Evolutionary conservation across 2,113 vertebrate species (phyloP), one percentile per base, ranked within the genome.

Genomic region (Aramus guarauna): DNA sequence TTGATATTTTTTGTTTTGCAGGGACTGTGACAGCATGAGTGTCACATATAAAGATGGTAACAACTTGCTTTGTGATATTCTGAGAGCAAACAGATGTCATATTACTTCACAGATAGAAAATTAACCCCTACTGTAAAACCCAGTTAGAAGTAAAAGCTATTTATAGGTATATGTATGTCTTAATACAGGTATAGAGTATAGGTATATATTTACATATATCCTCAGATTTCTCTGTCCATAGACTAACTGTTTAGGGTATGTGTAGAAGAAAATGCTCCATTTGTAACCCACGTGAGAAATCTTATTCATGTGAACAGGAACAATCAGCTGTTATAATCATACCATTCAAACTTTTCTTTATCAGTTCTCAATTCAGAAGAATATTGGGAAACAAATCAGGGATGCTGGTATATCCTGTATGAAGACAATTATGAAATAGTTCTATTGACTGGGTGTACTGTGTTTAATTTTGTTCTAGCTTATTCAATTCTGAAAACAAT

Each of bases 391-490:
- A 63, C 2, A 64, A 81, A 68, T 20, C 32, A 55, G 26, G 1
- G 14, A n/a, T 77, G 53, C 24, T 62, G 58, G 15, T 37, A 36
- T 76, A 58, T 48, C 58, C 69, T 79, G 30, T 68, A 21, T 3
- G 17, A 73, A 75, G 22, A 41, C 3, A 39, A 60, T 52, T 26
- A n/a, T 26, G 24, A n/a, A 68, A 81, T 4, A n/a, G 9, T n/a
- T 34, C 29, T 69, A 37, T 68, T 16, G 43, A 34, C 47, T 15
- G 27, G 62, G 58, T 92, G 78, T 9, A 3, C 53, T 92, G 24
- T 59, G 26, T 76, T 92, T 80, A 90, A 97, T 96, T 83, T 92
- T 94, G 53, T 32, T 55, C 53, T 67, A 52, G 48, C 50, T 94
- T 74, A 95, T 94, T 94, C 48, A 85, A 30, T 79, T 41, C 45